These are phyloP conservation scores for Cassiopea andromeda DNA, from an alignment of 30 jellyfish, hydroid and myxozoan species.

Conservation along the genomic window DNA sequence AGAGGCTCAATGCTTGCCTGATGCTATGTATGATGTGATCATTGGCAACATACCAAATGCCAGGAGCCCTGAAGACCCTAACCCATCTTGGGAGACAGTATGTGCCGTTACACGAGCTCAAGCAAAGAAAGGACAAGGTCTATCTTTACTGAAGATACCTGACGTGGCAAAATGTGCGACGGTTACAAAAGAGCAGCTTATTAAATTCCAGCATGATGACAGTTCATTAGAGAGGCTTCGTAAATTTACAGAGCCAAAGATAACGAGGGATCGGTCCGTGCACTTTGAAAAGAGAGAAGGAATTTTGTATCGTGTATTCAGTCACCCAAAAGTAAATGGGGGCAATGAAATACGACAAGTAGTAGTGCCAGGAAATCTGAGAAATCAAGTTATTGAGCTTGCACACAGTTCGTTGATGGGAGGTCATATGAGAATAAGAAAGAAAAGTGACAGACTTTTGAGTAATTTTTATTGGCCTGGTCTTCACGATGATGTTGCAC, in stretches of 20 bases:
- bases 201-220: slow-evolving; percentile 49
- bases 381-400: slow-evolving; percentile 30
- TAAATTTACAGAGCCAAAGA: slow-evolving; percentile 51
- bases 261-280: slow-evolving; percentile 34
- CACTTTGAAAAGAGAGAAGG: slow-evolving; percentile 38
- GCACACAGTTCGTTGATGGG: slow-evolving; percentile 66
- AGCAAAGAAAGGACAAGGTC: slow-evolving; percentile 52
- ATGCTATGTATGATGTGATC: slow-evolving; percentile 61
- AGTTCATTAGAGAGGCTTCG: slow-evolving; percentile 53
- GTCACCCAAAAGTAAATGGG: slow-evolving; percentile 37
- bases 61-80: slow-evolving; percentile 45
- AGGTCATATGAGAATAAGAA: slow-evolving; percentile 65
- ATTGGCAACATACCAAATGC: slow-evolving; percentile 67
- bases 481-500: slow-evolving; percentile 34
- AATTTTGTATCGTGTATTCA: slow-evolving; percentile 24
- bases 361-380: slow-evolving; percentile 36
- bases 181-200: slow-evolving; percentile 51
- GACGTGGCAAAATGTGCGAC: slow-evolving; percentile 37
- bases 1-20: slow-evolving; percentile 51
- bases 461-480: slow-evolving; percentile 54
- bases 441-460: slow-evolving; percentile 36
- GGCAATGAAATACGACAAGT: slow-evolving; percentile 45
- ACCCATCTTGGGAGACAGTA: slow-evolving; percentile 48
- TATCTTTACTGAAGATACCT: slow-evolving; percentile 27
- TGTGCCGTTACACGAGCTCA: slow-evolving; percentile 42